Evolutionary conservation across 2,113 vertebrate genomes (phyloP), one percentile per base, ranked within the genome.

Genomic region (Redunca redunca): DNA sequence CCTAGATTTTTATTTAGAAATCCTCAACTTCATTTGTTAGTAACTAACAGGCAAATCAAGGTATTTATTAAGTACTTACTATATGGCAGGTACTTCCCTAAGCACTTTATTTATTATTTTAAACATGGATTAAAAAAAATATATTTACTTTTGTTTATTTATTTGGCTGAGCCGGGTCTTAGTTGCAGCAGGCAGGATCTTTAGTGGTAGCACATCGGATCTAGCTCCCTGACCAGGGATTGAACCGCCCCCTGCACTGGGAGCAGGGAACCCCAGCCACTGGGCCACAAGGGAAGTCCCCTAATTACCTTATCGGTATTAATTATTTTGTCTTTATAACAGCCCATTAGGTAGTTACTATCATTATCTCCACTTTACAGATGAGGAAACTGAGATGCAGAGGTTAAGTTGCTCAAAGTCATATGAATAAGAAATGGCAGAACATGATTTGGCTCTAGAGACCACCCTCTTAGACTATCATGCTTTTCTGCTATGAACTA

Each of bases 261-360:
- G 71, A 43, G 6, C 71, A 43, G 36, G 36, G 71, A 77, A 43
- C 36, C 36, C 36, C 71, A 77, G 71, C 36, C 71, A 43, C 21
- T 25, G 71, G 71, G 26, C 11, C 21, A 74, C 71, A 25, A 77
- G 71, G 13, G 11, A 77, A 77, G 71, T 77, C 12, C 91, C 64
- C 53, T 91, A 93, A 85, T 43, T 43, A 83, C 40, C 43, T 95
- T 88, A 46, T 64, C 77, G 48, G 33, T 85, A 52, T 88, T 93
- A 96, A 89, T 82, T 91, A 96, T 91, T 90, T 88, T 64, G 58
- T 91, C 40, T 92, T 50, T 83, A 30, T 92, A 95, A 90, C 57
- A 91, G 84, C 50, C 36, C 74, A 5, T 88, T 30, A 62, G 30
- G 48, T 74, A 50, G 64, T 88, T 57, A 33, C 50, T 88, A 36